Percentiles rank a stretch among this genome's conserved stretches.
These are phyloP conservation scores for Tetragonula clypearis DNA, from an alignment of 1,140 invertebrate genomes.

Conservation along the genomic window DNA sequence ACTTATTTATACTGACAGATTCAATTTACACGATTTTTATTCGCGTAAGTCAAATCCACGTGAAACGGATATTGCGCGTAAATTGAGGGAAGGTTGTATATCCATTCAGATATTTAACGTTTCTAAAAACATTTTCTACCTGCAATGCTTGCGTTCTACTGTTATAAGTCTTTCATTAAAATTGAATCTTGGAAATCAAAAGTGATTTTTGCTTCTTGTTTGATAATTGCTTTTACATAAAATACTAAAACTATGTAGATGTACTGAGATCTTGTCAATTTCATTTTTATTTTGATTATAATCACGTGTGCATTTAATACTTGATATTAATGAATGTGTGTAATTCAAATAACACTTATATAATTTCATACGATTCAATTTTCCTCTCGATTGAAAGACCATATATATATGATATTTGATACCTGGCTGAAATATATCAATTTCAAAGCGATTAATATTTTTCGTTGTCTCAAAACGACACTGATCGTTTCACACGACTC, in stretches of 20 bases:
- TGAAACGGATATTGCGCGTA: no score
- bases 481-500: not conserved
- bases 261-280: not conserved
- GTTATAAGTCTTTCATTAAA: not conserved
- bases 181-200: not conserved
- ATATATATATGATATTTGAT: no score
- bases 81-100: no score
- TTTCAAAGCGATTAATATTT: not conserved
- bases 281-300: not conserved
- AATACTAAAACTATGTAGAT: not conserved
- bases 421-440: not conserved
- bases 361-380: not conserved
- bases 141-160: not conserved
- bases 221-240: not conserved
- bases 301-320: not conserved
- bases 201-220: not conserved
- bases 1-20: no score
- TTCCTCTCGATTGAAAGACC: not conserved
- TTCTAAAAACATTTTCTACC: not conserved
- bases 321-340: no score
- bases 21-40: no score
- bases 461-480: no score
- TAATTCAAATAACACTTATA: not conserved
- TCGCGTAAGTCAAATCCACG: no score
- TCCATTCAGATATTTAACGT: not conserved